These are phyloP conservation scores for Trigoniulus corallinus DNA, from an alignment of 1,140 invertebrate species.

Conservation along the genomic window DNA sequence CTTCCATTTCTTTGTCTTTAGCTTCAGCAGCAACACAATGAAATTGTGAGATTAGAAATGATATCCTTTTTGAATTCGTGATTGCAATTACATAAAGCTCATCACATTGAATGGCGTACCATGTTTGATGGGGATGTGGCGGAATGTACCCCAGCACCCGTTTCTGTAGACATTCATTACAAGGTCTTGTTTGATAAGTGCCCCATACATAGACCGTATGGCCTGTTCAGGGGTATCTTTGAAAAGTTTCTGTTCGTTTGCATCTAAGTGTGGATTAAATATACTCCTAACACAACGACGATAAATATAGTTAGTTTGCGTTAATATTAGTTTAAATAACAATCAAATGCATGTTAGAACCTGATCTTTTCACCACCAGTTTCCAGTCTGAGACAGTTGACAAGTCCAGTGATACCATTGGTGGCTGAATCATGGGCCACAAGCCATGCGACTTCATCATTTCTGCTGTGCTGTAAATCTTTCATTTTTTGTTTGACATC, in stretches of 20 bases:
- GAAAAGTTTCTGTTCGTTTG: constrained; percentile 16
- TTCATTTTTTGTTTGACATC: neutral
- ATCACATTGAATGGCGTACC: constrained; percentile 11
- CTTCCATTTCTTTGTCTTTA: constrained; percentile 35
- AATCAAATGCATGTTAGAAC: neutral
- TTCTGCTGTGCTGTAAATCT: neutral
- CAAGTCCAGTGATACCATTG: constrained; percentile 67
- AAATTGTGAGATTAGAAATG: neutral
- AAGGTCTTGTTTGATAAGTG: constrained; percentile 55
- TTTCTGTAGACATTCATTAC: constrained; percentile 63
- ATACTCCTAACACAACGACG: constrained; percentile 27
- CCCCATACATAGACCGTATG: constrained; percentile 35
- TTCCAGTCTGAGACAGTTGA: constrained; percentile 74
- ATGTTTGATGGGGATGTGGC: constrained; percentile 44
- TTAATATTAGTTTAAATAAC: too few species aligned
- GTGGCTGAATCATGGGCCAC: constrained; percentile 11
- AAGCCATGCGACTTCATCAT: constrained; percentile 20
- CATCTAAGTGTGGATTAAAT: constrained; percentile 14
- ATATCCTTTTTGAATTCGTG: too few species aligned
- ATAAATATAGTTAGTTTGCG: too few species aligned
- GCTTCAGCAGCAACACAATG: neutral
- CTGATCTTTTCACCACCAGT: constrained; percentile 49
- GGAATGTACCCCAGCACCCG: constrained; percentile 64
- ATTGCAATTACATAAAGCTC: neutral
- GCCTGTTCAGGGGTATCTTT: constrained; percentile 15